Conservation (phyloP, 2,888 invertebrate genomes). For the Microctonus brassicae region DNA sequence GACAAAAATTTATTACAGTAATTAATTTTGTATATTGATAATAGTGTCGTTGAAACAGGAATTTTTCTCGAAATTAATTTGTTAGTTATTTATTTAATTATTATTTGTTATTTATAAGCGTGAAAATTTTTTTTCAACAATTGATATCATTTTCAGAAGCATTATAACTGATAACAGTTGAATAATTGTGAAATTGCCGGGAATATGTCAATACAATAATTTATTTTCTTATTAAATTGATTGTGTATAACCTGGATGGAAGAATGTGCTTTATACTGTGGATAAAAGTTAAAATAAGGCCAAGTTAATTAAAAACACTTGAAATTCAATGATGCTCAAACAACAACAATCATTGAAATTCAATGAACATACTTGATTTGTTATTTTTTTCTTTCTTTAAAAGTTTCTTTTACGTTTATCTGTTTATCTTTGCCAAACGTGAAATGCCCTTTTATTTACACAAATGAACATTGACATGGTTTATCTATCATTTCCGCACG, state of each 20-base stretch:
- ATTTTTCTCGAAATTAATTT: no score
- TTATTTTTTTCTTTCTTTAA: not conserved
- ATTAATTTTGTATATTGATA: no score
- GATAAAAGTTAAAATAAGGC: not conserved
- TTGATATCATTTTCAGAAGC: not conserved
- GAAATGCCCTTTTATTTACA: not conserved
- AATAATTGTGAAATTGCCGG: not conserved
- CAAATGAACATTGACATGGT: not conserved
- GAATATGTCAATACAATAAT: not conserved
- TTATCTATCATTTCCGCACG: not conserved
- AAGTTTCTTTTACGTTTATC: no score
- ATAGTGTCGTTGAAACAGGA: no score
- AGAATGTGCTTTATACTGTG: not conserved
- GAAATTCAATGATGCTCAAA: not conserved
- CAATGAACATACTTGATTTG: not conserved
- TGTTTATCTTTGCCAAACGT: no score
- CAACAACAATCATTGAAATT: not conserved
- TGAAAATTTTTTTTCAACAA: not conserved
- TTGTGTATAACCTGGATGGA: not conserved
- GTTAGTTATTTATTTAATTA: not conserved
- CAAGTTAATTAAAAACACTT: not conserved
- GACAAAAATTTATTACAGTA: no score
- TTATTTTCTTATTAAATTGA: not conserved
- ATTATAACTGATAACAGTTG: not conserved
- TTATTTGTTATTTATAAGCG: not conserved